Percentiles rank a stretch among this genome's conserved stretches.
Evolutionary conservation across 2,113 vertebrate genomes (phyloP).

Genomic region (Pyrgilauda ruficollis): DNA sequence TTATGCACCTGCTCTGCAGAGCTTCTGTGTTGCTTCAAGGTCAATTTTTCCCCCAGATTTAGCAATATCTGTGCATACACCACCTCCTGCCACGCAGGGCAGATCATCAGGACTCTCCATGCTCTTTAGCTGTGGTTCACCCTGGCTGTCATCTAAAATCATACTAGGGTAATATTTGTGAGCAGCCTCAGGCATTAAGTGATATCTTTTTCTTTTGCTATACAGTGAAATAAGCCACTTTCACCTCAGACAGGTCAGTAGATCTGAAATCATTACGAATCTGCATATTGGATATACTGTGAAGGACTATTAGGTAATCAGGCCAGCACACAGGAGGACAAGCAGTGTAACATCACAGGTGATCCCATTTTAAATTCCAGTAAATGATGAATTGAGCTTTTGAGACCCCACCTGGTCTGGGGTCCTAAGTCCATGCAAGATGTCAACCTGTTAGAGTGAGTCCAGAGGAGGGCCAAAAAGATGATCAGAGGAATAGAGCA

Average conservation of each 20-base stretch:
- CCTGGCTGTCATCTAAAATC: background rate
- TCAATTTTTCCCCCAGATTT: background rate
- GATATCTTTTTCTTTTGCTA: background rate
- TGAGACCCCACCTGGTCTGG: background rate
- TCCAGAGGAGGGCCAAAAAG: background rate
- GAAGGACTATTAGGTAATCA: background rate
- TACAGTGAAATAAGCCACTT: background rate
- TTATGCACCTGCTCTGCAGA: background rate
- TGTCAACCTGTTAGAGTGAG: background rate
- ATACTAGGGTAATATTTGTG: background rate
- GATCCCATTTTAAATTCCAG: background rate
- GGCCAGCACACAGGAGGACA: background rate
- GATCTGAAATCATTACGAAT: background rate
- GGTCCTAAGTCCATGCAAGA: background rate
- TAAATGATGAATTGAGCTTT: background rate
- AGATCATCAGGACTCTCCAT: background rate
- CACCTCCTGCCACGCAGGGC: background rate
- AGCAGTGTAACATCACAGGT: background rate
- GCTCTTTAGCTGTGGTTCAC: background rate
- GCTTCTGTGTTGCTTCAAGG: background rate
- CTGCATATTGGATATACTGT: background rate
- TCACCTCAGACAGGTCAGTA: background rate
- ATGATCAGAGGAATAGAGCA: background rate
- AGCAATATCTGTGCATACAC: fast-evolving
- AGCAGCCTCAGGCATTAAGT: background rate